These are phyloP conservation scores for Salvelinus namaycush DNA, from an alignment of 2,113 vertebrate genomes.

Conservation along the genomic window DNA sequence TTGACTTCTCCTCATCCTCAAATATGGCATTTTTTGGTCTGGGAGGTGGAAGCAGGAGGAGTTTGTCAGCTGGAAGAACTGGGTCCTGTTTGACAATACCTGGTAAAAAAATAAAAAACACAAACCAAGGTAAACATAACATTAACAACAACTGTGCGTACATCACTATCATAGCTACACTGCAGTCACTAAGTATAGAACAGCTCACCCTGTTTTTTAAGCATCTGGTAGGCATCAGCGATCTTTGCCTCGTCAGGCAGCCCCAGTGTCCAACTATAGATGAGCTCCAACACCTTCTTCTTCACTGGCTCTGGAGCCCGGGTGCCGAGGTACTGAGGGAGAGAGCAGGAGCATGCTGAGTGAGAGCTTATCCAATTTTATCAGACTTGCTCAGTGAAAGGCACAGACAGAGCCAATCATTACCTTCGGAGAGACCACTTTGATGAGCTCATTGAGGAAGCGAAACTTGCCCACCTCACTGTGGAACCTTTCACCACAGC, in stretches of 20 bases:
- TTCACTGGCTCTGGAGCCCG: constrained; percentile 94
- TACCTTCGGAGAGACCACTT: constrained; percentile 98
- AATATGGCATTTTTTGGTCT: constrained; percentile 95
- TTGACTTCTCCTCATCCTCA: constrained; percentile 98
- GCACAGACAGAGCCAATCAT: not conserved
- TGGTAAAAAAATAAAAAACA: constrained; percentile 45
- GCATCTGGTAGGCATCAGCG: constrained; percentile 95
- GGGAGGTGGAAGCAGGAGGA: constrained; percentile 82
- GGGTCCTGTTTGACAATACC: constrained; percentile 96
- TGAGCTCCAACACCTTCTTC: constrained; percentile 92
- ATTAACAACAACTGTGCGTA: not conserved
- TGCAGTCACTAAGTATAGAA: not conserved
- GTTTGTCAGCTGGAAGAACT: constrained; percentile 83
- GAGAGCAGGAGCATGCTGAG: not conserved
- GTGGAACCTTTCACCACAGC: constrained; percentile 92
- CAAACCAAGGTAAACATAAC: not conserved
- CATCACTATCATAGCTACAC: not conserved
- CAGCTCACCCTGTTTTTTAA: constrained; percentile 93
- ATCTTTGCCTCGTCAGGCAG: constrained; percentile 94
- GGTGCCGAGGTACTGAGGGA: constrained; percentile 87
- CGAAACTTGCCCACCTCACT: constrained; percentile 97
- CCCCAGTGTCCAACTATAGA: constrained; percentile 93
- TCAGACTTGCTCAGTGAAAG: not conserved
- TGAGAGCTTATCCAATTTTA: not conserved
- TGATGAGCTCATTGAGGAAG: constrained; percentile 98